Evolutionary conservation across 2,797 vertebrate genomes (phyloP).

Genomic region (Tadarida brasiliensis): DNA sequence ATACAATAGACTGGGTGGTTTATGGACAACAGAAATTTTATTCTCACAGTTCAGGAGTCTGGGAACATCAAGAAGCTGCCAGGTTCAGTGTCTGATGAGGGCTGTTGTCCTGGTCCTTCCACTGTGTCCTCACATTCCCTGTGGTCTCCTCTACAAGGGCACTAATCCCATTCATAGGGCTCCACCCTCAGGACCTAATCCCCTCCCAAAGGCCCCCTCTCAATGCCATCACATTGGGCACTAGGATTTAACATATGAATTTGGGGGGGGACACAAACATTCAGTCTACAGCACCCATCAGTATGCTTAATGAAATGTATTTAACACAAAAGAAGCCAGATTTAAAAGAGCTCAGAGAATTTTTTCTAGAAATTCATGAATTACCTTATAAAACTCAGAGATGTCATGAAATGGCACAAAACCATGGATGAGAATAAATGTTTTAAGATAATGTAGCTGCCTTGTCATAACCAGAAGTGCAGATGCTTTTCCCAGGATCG

Average conservation of each 20-base stretch:
- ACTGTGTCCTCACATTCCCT: not conserved
- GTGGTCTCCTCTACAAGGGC: not conserved
- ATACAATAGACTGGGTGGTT: not conserved
- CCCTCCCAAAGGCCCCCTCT: not conserved
- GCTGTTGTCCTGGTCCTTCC: not conserved
- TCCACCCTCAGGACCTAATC: not conserved
- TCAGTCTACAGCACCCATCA: not conserved
- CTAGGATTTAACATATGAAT: not conserved
- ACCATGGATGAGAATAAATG: not conserved
- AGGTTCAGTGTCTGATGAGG: not conserved
- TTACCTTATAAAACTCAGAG: not conserved
- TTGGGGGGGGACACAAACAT: not conserved
- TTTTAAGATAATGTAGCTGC: not conserved
- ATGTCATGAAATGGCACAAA: not conserved
- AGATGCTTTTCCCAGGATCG: not conserved
- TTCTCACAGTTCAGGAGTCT: not conserved
- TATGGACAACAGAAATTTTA: not conserved
- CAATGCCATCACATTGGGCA: not conserved
- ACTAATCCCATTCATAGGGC: not conserved
- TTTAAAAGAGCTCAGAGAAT: not conserved
- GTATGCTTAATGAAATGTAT: not conserved
- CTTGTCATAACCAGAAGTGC: not conserved
- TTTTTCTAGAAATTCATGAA: not conserved
- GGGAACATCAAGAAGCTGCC: not conserved
- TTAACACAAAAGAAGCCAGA: not conserved